Evolutionary conservation across 1,140 invertebrate species (phyloP).

Genomic region (Drosophila kanapiae): DNA sequence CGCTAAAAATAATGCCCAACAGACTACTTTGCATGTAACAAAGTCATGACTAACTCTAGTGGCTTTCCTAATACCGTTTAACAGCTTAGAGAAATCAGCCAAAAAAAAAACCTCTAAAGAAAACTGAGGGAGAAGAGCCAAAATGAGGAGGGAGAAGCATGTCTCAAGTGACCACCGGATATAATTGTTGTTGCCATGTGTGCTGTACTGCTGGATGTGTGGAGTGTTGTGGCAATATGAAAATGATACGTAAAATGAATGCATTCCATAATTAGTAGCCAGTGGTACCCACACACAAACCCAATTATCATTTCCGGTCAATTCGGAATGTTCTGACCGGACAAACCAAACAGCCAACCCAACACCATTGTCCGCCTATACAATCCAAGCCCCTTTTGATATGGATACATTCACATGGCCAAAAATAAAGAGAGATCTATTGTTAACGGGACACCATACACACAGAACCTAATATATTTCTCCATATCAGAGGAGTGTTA

Average conservation of each 20-base stretch:
- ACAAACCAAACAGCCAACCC: conserved; percentile 6
- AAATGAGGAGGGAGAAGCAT: conserved; percentile 19
- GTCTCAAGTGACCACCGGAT: conserved; percentile 79
- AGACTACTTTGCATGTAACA: conserved; percentile 3
- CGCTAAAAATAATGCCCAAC: background rate
- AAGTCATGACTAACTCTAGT: conserved; percentile 10
- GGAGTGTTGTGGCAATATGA: conserved; percentile 52
- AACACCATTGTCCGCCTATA: conserved; percentile 24
- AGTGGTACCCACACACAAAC: conserved; percentile 20
- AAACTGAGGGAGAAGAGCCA: background rate
- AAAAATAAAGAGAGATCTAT: conserved; percentile 45
- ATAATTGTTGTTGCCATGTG: conserved; percentile 62
- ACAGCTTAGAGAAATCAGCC: background rate
- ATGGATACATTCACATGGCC: conserved; percentile 45
- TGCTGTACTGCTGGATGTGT: conserved; percentile 33
- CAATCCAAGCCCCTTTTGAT: conserved; percentile 47
- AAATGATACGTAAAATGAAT: conserved; percentile 78
- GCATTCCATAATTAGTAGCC: conserved; percentile 80
- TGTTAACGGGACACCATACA: conserved; percentile 42
- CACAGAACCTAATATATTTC: conserved; percentile 4
- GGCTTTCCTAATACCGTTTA: conserved; percentile 9
- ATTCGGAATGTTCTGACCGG: conserved; percentile 50
- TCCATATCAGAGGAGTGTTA: conserved; percentile 16
- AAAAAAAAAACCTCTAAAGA: conserved; percentile 6
- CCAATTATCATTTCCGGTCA: conserved; percentile 80